These are phyloP conservation scores for Tachina lurida DNA, from an alignment of 2,888 invertebrate genomes.

Conservation along the genomic window DNA sequence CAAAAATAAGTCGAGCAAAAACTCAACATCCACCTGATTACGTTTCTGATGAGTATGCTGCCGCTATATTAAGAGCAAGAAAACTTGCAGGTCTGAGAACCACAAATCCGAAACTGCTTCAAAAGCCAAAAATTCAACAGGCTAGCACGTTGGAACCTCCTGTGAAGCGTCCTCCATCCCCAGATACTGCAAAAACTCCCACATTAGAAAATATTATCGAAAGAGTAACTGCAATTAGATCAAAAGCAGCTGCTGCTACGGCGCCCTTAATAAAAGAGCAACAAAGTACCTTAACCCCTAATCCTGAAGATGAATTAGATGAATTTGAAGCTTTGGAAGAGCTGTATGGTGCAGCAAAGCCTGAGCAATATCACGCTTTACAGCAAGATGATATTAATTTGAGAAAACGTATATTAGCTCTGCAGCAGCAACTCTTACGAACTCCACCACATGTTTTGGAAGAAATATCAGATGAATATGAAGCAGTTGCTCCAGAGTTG, in stretches of 20 bases:
- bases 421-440: constrained; percentile 24
- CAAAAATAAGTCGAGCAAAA: background rate
- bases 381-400: background rate
- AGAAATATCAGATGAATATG: constrained; percentile 71
- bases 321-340: constrained; percentile 69
- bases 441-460: constrained; percentile 53
- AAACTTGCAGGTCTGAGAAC: constrained; percentile 56
- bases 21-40: constrained; percentile 50
- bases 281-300: background rate
- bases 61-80: constrained; percentile 53
- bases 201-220: constrained; percentile 72
- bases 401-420: constrained; percentile 28
- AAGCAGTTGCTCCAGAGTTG: constrained; percentile 1
- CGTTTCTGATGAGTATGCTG: constrained; percentile 41
- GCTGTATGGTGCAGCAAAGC: constrained; percentile 18
- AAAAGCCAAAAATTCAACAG: constrained; percentile 56
- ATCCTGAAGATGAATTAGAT: constrained; percentile 54
- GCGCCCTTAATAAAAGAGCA: background rate
- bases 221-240: constrained; percentile 33
- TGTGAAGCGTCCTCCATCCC: background rate
- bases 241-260: constrained; percentile 1
- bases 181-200: constrained; percentile 53
- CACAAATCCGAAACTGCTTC: constrained; percentile 39
- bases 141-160: constrained; percentile 70
- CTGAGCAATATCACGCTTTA: background rate